A percentile compares a stretch with the other conserved stretches of the same genome.
These are phyloP conservation scores for Epirrita christyi DNA, from an alignment of 2,888 invertebrate genomes.

Conservation along the genomic window DNA sequence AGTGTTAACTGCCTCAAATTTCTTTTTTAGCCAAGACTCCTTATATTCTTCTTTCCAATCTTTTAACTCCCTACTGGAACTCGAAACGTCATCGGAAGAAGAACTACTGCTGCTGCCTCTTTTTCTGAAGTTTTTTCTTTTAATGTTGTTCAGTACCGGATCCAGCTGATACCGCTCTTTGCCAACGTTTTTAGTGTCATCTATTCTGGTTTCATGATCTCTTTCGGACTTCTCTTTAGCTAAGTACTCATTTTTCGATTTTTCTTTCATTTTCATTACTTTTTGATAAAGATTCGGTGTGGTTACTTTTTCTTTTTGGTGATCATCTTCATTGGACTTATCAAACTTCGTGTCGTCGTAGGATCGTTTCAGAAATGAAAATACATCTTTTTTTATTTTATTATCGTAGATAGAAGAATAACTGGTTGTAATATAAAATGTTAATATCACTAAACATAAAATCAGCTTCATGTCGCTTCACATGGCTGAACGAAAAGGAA, in stretches of 20 bases:
- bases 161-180: constrained; percentile 42
- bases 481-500: constrained; percentile 30
- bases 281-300: constrained; percentile 10
- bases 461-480: constrained; percentile 34
- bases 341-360: constrained; percentile 4
- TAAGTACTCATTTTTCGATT: constrained; percentile 8
- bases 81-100: constrained; percentile 11
- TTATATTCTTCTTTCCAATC: constrained; percentile 53
- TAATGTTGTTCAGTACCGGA: constrained; percentile 49
- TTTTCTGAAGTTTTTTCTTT: constrained; percentile 15
- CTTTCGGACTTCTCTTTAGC: constrained; percentile 2
- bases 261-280: constrained; percentile 9
- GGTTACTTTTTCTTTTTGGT: neutral
- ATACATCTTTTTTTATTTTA: constrained; percentile 36
- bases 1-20: constrained; percentile 57
- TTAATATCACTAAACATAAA: constrained; percentile 27
- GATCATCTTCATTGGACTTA: constrained; percentile 7
- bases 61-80: constrained; percentile 44
- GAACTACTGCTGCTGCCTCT: neutral
- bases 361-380: constrained; percentile 29
- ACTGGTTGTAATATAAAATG: constrained; percentile 31
- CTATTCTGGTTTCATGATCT: neutral
- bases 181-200: constrained; percentile 15
- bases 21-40: constrained; percentile 54
- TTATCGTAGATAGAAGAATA: constrained; percentile 42